phyloP scores from a whole-genome alignment of 1,140 invertebrate species.

The Bombus pyrosoma region DNA sequence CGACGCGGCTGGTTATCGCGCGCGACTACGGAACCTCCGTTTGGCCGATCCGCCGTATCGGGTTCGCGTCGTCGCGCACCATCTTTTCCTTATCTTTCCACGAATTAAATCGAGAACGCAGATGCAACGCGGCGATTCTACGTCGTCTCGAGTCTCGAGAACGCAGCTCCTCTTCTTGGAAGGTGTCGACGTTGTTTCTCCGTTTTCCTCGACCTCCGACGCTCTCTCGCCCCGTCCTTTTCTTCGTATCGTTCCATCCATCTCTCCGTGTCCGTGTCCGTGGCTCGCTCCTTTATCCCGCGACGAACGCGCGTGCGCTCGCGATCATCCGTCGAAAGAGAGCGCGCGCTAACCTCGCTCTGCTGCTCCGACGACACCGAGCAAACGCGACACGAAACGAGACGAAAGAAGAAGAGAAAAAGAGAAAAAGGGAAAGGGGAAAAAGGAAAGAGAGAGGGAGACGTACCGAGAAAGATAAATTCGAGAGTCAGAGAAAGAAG shows the following conservation, averaged over 20 bases:
- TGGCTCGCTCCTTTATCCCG: not conserved
- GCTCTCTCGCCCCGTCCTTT: slow-evolving; percentile 9
- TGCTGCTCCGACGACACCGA: not conserved
- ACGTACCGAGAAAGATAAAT: not conserved
- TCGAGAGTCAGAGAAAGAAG: not conserved
- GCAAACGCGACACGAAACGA: not conserved
- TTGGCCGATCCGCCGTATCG: not conserved
- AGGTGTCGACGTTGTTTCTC: slow-evolving; percentile 2
- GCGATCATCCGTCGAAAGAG: not conserved
- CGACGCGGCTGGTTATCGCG: slow-evolving; percentile 11
- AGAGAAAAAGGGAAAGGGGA: not conserved
- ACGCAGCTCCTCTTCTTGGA: slow-evolving; percentile 21
- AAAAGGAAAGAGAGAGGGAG: not conserved
- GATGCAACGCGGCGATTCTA: slow-evolving; percentile 23
- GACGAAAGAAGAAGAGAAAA: not conserved
- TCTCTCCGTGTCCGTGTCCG: not conserved
- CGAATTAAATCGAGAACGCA: slow-evolving; percentile 19
- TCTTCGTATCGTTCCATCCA: not conserved
- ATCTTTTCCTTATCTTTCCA: slow-evolving; percentile 30
- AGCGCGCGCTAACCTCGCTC: not conserved
- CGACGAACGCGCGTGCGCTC: not conserved
- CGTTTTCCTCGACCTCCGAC: not conserved
- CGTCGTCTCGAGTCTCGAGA: not conserved
- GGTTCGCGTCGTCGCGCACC: not conserved
- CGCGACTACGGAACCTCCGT: not conserved